These are phyloP conservation scores for Hippocampus kuda DNA, from an alignment of 2,797 vertebrate genomes.

Conservation along the genomic window DNA sequence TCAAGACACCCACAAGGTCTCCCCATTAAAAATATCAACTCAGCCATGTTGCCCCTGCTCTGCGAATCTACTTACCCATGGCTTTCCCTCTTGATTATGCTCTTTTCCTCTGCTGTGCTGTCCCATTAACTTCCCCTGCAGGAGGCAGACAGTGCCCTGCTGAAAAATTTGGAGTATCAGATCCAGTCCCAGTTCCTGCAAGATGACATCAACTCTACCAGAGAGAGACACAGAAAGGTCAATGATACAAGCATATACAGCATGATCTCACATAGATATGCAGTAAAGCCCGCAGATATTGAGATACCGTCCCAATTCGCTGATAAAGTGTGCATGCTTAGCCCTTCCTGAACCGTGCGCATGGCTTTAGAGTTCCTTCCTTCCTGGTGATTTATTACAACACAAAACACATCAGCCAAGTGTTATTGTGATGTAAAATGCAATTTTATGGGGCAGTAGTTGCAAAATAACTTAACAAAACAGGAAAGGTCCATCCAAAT, in stretches of 20 bases:
- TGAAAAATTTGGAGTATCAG: slow-evolving; percentile 84
- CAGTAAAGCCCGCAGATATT: not conserved
- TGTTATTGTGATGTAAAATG: not conserved
- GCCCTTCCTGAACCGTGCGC: not conserved
- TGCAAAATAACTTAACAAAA: not conserved
- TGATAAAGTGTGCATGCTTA: not conserved
- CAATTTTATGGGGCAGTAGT: not conserved
- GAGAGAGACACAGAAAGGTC: slow-evolving; percentile 92
- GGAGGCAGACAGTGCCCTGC: slow-evolving; percentile 82
- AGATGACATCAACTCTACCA: slow-evolving; percentile 84
- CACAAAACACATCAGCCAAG: not conserved
- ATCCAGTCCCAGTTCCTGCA: slow-evolving; percentile 90
- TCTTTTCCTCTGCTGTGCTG: not conserved
- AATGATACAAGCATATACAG: not conserved
- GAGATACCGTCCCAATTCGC: not conserved
- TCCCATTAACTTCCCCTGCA: slow-evolving; percentile 32
- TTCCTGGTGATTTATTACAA: not conserved
- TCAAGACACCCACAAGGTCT: not conserved
- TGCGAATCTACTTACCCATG: not conserved
- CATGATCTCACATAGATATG: not conserved
- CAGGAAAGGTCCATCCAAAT: not conserved
- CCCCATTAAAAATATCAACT: not conserved
- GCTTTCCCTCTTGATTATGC: not conserved
- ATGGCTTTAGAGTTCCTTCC: not conserved
- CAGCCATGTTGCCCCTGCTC: too few relatives aligned